Conservation (phyloP, 2,888 invertebrate genomes). For the Drosophila prolongata region DNA sequence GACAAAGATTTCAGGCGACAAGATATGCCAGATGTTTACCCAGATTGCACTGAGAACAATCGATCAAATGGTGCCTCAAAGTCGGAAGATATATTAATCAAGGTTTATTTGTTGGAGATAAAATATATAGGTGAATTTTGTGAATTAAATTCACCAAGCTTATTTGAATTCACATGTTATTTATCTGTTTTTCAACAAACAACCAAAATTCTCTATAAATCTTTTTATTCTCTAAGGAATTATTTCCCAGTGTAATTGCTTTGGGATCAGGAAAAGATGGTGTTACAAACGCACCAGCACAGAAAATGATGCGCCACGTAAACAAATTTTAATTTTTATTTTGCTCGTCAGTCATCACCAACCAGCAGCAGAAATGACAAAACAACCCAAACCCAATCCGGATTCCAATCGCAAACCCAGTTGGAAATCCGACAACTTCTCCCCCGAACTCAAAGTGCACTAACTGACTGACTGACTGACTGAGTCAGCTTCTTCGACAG, state of each 20-base stretch:
- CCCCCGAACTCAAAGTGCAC: slow-evolving; percentile 27
- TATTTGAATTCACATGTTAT: too few species aligned
- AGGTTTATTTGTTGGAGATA: too few species aligned
- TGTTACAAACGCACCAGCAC: slow-evolving; percentile 5
- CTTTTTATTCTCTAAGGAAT: slow-evolving; percentile 1
- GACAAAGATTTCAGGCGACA: slow-evolving; percentile 36
- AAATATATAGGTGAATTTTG: too few species aligned
- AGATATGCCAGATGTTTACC: slow-evolving; percentile 34
- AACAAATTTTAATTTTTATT: slow-evolving; percentile 64
- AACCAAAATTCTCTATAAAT: too few species aligned
- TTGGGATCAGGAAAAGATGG: slow-evolving; percentile 16
- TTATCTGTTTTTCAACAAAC: too few species aligned
- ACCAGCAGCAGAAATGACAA: slow-evolving; percentile 24
- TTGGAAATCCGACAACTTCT: slow-evolving; percentile 32
- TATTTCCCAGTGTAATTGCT: slow-evolving; percentile 54
- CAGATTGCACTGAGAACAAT: slow-evolving; percentile 39
- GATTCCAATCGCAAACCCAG: slow-evolving; percentile 22
- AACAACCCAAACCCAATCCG: slow-evolving; percentile 6
- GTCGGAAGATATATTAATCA: too few species aligned
- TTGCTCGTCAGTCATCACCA: slow-evolving; percentile 26
- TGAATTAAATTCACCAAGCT: too few species aligned
- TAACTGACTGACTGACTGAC: slow-evolving; percentile 50
- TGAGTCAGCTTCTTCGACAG: slow-evolving; percentile 53
- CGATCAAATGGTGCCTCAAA: neutral
- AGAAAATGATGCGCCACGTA: slow-evolving; percentile 37